Conservation (phyloP, 2,113 vertebrate species). For the Cyanistes caeruleus region DNA sequence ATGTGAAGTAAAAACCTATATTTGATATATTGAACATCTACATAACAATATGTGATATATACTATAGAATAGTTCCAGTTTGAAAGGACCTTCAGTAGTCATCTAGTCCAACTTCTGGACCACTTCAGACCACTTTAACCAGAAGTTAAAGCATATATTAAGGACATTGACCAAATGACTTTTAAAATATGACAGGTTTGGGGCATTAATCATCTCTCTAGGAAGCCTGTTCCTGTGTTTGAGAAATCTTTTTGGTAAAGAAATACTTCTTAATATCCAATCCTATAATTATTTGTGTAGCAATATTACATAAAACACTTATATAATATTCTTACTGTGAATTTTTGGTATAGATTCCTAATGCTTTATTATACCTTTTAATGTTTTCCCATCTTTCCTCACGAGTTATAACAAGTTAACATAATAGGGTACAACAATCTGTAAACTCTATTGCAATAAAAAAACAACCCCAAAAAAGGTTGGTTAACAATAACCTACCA, state of each 20-base stretch:
- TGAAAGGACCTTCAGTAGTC: background rate
- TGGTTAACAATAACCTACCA: background rate
- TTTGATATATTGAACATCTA: background rate
- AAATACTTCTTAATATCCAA: background rate
- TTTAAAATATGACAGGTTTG: background rate
- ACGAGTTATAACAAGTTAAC: background rate
- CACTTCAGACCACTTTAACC: background rate
- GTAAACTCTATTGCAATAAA: background rate
- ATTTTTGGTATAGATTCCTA: background rate
- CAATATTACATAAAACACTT: background rate
- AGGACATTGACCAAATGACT: background rate
- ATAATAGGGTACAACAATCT: background rate
- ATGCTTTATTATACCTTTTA: background rate
- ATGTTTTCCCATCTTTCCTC: background rate
- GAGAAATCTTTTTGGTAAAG: background rate
- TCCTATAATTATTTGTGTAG: background rate
- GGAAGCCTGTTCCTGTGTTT: background rate
- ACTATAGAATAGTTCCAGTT: background rate
- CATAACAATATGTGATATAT: background rate
- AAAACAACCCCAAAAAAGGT: fast-evolving
- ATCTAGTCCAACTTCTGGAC: background rate
- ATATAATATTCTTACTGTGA: background rate
- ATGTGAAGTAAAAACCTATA: background rate
- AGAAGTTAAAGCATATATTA: background rate
- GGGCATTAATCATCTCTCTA: background rate